Evolutionary conservation across 2,797 vertebrate genomes (phyloP), one percentile per base, ranked within the genome.

Genomic region (Pangasius macronema): DNA sequence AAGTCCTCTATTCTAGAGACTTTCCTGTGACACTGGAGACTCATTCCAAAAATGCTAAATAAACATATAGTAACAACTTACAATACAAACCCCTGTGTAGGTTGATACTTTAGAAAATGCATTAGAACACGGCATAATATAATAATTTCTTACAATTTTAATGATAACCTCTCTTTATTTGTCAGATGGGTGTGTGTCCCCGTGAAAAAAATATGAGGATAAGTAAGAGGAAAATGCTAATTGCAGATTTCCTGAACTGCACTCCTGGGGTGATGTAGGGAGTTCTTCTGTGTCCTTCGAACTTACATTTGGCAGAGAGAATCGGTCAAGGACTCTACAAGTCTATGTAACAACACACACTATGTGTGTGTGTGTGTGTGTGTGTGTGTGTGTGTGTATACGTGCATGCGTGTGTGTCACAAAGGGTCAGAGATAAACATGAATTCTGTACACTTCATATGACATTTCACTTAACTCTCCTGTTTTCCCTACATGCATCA

Each of bases 241-340:
- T 95, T 88, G 94, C 92, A 85, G 91, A 93, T 93, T 95, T 95
- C 95, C 95, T 95, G 94, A 88, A 91, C 91, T 88, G 90, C 88
- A 70, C 90, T 86, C 67, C 81, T 59, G 24, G 86, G 89, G 89
- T 89, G 91, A 90, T 91, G 88, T 92, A 85, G 57, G 85, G 77
- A 90, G 86, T n/a, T n/a, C n/a, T n/a, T n/a, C n/a, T n/a, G n/a
- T n/a, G n/a, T n/a, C n/a, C n/a, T n/a, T n/a, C n/a, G n/a, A n/a
- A n/a, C n/a, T n/a, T n/a, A n/a, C n/a, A n/a, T n/a, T n/a, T n/a
- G n/a, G n/a, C n/a, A n/a, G n/a, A n/a, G n/a, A n/a, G n/a, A n/a
- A n/a, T n/a, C n/a, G n/a, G n/a, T n/a, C n/a, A n/a, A n/a, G n/a
- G n/a, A n/a, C n/a, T n/a, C n/a, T n/a, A n/a, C n/a, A n/a, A n/a